These are phyloP conservation scores for Orycteropus afer DNA, from an alignment of 2,113 vertebrate genomes.

Conservation along the genomic window DNA sequence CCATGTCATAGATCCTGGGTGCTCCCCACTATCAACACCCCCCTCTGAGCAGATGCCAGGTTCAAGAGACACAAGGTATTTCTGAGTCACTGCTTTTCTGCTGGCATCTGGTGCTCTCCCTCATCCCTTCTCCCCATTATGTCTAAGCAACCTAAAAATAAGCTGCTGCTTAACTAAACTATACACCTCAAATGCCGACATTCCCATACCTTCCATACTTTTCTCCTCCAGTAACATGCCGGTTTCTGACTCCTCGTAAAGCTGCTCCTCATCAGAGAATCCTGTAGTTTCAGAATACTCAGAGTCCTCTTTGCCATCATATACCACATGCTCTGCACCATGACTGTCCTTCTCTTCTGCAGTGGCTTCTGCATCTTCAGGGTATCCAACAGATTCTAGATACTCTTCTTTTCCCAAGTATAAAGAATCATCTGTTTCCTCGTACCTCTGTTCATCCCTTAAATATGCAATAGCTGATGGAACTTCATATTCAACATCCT, in stretches of 20 bases:
- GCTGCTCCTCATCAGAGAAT: slow-evolving; percentile 15
- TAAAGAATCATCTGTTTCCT: slow-evolving; percentile 56
- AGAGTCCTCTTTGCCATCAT: background rate
- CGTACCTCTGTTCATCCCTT: slow-evolving; percentile 47
- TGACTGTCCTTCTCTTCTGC: background rate
- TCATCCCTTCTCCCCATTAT: background rate
- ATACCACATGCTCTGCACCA: background rate
- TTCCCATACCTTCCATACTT: slow-evolving; percentile 60
- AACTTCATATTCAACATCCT: background rate
- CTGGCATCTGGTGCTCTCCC: background rate
- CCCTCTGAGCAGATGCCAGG: background rate
- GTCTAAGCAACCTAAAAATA: background rate
- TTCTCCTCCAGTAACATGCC: slow-evolving; percentile 37
- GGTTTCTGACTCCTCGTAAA: background rate
- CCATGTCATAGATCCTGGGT: background rate
- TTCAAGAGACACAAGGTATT: background rate
- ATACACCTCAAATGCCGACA: background rate
- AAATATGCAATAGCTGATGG: slow-evolving; percentile 29
- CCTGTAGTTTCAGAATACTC: background rate
- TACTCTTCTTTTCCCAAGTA: slow-evolving; percentile 55
- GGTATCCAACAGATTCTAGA: background rate
- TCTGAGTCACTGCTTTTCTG: background rate
- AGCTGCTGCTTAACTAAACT: background rate
- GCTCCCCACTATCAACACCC: background rate
- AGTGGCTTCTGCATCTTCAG: background rate